Evolutionary conservation across 1,140 invertebrate species (phyloP).

Genomic region (Drosophila grimshawi): DNA sequence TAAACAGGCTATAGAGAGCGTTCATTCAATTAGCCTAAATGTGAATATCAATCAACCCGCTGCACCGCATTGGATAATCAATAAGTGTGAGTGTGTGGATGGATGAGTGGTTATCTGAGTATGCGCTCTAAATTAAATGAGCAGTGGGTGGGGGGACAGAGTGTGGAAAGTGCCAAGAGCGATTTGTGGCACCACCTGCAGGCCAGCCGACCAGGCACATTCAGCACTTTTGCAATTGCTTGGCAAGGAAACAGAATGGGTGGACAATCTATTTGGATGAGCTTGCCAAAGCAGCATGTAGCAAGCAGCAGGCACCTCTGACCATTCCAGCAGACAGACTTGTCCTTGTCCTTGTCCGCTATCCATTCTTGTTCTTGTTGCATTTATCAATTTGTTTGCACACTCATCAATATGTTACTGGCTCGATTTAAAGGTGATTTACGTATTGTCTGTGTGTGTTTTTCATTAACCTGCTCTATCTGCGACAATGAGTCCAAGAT

Average conservation of each 20-base stretch:
- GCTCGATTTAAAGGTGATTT: constrained; percentile 15
- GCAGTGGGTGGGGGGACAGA: neutral
- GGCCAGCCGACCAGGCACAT: constrained; percentile 48
- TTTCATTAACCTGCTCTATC: constrained; percentile 32
- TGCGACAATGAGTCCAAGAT: neutral
- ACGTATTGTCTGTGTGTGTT: neutral
- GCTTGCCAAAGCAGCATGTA: constrained; percentile 13
- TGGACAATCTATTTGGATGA: constrained; percentile 56
- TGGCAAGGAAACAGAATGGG: neutral
- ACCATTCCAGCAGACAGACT: neutral
- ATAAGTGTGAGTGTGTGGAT: constrained; percentile 1
- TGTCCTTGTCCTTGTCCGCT: neutral
- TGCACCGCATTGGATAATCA: constrained; percentile 17
- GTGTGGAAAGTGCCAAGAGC: neutral
- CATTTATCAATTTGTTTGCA: constrained; percentile 77
- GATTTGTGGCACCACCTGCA: constrained; percentile 32
- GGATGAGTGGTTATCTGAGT: constrained; percentile 1
- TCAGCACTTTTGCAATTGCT: constrained; percentile 67
- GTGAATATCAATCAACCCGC: constrained; percentile 70
- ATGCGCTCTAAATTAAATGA: constrained; percentile 21
- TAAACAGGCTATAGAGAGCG: constrained; percentile 32
- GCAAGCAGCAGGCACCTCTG: neutral
- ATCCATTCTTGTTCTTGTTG: constrained; percentile 46
- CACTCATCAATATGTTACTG: constrained; percentile 63
- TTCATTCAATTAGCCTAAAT: constrained; percentile 73